Base-by-base conservation (phyloP, 2,113 vertebrate species). In the Puma concolor region DNA sequence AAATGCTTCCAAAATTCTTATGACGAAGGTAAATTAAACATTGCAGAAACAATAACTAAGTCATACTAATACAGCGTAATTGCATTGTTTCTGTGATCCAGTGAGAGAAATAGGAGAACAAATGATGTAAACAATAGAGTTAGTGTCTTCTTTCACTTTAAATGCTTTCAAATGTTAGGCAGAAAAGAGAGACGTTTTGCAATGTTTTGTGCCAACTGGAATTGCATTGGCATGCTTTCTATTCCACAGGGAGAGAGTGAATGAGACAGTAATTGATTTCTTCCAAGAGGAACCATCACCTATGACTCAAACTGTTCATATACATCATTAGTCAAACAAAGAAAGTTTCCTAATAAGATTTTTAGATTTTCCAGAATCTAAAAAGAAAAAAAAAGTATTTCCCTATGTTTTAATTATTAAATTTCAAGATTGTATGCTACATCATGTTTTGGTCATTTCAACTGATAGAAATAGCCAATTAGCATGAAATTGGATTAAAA, bases 241-340 rank as follows among this genome's bases (percentile, higher is more conserved):
- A 10, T 77, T 84, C 69, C 94, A n/a, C 5, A 33, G 87, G 90
- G 44, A 79, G 3, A 87, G 2, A 41, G 38, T 76, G 31, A 69
- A 96, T 84, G 90, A 96, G 64, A 90, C 84, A 95, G 63, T 94
- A 97, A 98, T 96, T 96, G 83, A 97, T 97, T 98, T 97, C 83
- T 90, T 96, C 94, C 25, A 52, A 90, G 76, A 81, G 50, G 31
- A 97, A 63, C 41, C 83, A 52, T 92, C 92, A 92, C 90, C 94
- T 76, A 7, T 90, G 76, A 88, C 54, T 87, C 83, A 88, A 57
- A 52, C 50, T 95, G 41, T 92, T 95, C 69, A 88, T 84, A 84
- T 31, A 96, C 76, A 90, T 94, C 95, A 95, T 96, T 96, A 96
- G 87, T 76, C 80, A 98, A 80, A 92, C 69, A 94, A 95, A 94